Conservation (phyloP, 2,797 vertebrate genomes). For the Emydoidea blandingii region DNA sequence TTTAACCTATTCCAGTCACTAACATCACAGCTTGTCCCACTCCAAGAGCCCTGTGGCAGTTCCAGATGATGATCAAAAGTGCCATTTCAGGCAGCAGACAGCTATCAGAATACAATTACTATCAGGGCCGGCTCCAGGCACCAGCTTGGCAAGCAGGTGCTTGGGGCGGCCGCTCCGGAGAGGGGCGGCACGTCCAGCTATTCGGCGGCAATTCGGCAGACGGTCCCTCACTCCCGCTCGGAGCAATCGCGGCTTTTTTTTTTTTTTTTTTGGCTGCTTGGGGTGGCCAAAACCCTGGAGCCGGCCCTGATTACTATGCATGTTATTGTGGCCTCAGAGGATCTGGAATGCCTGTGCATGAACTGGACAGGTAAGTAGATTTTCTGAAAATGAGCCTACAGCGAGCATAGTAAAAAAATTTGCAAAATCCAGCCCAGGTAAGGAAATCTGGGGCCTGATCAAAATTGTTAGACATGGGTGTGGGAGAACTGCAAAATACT, state of each 20-base stretch:
- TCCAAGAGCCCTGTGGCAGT: conserved; percentile 23
- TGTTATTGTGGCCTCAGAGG: conserved; percentile 51
- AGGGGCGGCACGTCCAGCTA: no score
- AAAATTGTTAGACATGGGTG: not conserved
- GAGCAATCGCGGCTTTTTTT: no score
- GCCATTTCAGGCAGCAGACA: not conserved
- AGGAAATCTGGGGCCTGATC: not conserved
- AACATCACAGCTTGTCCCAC: not conserved
- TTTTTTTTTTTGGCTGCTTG: no score
- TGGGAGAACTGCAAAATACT: not conserved
- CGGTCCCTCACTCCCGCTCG: no score
- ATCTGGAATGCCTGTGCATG: conserved; percentile 39
- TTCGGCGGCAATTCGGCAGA: no score
- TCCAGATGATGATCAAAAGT: conserved; percentile 33
- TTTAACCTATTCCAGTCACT: not conserved
- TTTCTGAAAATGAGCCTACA: not conserved
- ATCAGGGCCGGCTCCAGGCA: no score
- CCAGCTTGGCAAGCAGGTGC: no score
- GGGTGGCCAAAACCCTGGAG: no score
- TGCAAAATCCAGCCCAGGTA: not conserved
- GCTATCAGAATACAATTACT: conserved; percentile 7
- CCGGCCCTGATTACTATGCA: conserved; percentile 15
- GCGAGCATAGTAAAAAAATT: no score
- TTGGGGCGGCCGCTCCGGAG: no score
- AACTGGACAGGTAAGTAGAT: conserved; percentile 36